A percentile compares a stretch with the other conserved stretches of the same genome.
phyloP scores from a whole-genome alignment of 2,113 vertebrate genomes.

The Xenopus laevis region DNA sequence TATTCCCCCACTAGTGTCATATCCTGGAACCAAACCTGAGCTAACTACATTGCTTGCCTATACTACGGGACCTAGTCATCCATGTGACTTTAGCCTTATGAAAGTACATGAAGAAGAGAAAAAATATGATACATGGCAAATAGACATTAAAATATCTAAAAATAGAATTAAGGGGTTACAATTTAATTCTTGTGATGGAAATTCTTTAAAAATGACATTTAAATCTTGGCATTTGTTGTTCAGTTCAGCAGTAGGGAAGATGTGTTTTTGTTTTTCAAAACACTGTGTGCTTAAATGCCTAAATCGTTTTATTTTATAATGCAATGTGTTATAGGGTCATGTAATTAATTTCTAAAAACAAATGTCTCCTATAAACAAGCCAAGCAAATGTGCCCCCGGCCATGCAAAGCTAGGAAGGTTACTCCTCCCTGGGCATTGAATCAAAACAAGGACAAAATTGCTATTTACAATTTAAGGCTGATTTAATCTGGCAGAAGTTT shows the following conservation, averaged over 20 bases:
- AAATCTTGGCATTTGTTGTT: neutral
- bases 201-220: no score
- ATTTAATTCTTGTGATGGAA: no score
- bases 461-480: neutral
- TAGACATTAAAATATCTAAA: no score
- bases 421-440: neutral
- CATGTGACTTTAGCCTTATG: no score
- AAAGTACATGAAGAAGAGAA: no score
- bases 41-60: no score
- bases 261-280: neutral
- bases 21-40: no score
- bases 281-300: neutral
- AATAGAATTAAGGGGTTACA: no score
- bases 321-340: neutral
- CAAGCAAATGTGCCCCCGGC: neutral
- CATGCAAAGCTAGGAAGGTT: neutral
- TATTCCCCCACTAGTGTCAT: no score
- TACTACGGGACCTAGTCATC: no score
- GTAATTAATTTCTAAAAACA: neutral
- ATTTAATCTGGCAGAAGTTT: conserved; percentile 10
- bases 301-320: neutral
- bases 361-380: neutral
- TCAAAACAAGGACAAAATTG: neutral
- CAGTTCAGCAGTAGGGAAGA: neutral
- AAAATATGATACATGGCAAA: no score